Evolutionary conservation across 2,113 vertebrate species (phyloP).

Genomic region (Todiramphus chloris): DNA sequence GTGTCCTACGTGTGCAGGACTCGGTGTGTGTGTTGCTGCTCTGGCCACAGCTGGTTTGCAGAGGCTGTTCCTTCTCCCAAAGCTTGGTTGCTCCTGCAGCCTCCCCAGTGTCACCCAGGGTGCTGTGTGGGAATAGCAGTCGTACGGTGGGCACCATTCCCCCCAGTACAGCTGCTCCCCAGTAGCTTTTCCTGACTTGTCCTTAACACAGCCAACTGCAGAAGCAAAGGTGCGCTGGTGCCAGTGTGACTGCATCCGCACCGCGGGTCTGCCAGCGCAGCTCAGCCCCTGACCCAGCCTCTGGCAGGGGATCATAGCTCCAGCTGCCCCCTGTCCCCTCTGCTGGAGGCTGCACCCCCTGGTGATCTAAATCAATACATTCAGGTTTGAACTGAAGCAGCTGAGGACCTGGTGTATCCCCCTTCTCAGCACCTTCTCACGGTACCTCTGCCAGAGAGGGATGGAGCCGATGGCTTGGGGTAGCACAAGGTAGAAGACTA

Average conservation of each 20-base stretch:
- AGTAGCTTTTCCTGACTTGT: not conserved
- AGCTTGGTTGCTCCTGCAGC: fast-evolving
- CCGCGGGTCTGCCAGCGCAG: fast-evolving
- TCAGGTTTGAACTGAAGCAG: not conserved
- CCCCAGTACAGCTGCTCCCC: not conserved
- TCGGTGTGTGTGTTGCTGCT: not conserved
- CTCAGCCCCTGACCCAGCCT: not conserved
- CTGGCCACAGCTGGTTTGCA: not conserved
- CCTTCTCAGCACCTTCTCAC: not conserved
- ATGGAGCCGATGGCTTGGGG: fast-evolving
- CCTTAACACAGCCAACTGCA: not conserved
- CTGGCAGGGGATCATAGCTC: not conserved
- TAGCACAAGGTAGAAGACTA: not conserved
- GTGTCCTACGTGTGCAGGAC: fast-evolving
- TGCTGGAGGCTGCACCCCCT: not conserved
- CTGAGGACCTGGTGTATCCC: not conserved
- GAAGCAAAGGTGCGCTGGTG: not conserved
- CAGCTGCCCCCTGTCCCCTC: not conserved
- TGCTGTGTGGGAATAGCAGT: not conserved
- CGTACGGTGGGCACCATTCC: too few relatives aligned
- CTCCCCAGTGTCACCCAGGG: not conserved
- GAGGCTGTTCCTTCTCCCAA: not conserved
- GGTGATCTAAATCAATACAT: not conserved
- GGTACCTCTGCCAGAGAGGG: too few relatives aligned
- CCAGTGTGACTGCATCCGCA: fast-evolving